Conservation (phyloP, 2,113 vertebrate species). For the Poicephalus gulielmi region DNA sequence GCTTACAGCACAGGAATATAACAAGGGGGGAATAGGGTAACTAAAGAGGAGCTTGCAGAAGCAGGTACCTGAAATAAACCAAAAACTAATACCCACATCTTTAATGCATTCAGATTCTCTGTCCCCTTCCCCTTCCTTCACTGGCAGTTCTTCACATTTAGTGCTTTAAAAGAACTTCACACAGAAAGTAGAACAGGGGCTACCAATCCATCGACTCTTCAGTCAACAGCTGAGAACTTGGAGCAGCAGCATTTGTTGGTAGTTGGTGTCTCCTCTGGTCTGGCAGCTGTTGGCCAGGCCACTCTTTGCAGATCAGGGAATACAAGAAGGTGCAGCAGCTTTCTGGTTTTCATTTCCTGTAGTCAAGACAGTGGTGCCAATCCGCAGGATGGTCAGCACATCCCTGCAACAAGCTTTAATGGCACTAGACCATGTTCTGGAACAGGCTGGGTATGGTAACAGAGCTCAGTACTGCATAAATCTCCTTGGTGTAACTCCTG, state of each 20-base stretch:
- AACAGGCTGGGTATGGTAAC: not conserved
- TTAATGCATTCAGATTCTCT: not conserved
- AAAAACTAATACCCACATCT: not conserved
- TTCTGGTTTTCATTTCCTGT: not conserved
- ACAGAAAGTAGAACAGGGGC: not conserved
- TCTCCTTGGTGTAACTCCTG: not conserved
- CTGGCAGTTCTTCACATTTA: not conserved
- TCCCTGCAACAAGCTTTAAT: not conserved
- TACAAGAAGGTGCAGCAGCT: not conserved
- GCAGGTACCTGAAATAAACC: not conserved
- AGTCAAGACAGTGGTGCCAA: rapidly evolving
- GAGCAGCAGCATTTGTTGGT: not conserved
- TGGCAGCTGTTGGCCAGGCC: rapidly evolving
- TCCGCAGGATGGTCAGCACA: rapidly evolving
- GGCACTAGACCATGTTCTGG: rapidly evolving
- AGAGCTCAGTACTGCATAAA: not conserved
- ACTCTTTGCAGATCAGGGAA: not conserved
- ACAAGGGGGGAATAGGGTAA: not conserved
- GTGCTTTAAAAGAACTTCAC: too few relatives aligned
- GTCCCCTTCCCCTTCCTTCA: not conserved
- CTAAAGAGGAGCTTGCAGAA: not conserved
- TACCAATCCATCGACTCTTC: not conserved
- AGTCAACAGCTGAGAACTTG: not conserved
- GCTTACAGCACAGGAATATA: not conserved
- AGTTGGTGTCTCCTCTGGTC: not conserved